Percentiles rank a stretch among this genome's conserved stretches.
Evolutionary conservation across 2,797 vertebrate genomes (phyloP).

Genomic region (Novumbra hubbsi): DNA sequence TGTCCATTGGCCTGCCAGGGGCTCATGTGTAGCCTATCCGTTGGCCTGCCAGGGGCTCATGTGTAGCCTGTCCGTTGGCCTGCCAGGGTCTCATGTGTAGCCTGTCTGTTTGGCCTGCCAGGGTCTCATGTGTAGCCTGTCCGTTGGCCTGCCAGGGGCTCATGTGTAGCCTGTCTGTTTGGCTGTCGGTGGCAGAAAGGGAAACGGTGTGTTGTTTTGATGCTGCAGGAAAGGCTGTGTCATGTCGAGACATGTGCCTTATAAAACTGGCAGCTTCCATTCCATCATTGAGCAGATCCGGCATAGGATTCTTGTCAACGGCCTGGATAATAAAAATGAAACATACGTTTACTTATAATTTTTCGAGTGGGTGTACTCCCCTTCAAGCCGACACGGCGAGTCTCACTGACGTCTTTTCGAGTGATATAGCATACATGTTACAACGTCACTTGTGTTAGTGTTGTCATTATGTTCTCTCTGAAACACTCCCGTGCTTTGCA

Average conservation of each 20-base stretch:
- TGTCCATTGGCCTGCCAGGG: conserved; percentile 21
- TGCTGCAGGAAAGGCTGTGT: conserved; percentile 26
- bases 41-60: too few relatives aligned
- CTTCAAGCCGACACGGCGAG: conserved; percentile 36
- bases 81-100: background rate
- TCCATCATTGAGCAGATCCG: conserved; percentile 20
- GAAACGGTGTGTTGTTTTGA: conserved; percentile 14
- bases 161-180: background rate
- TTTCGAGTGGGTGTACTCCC: conserved; percentile 56
- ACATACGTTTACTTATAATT: conserved; percentile 30
- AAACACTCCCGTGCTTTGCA: too few relatives aligned
- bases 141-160: background rate
- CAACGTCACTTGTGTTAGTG: too few relatives aligned
- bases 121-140: too few relatives aligned
- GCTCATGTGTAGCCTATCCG: too few relatives aligned
- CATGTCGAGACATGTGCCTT: conserved; percentile 43
- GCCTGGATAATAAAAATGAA: conserved; percentile 44
- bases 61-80: too few relatives aligned
- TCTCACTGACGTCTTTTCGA: conserved; percentile 4
- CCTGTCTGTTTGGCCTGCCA: conserved; percentile 1
- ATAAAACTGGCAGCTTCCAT: conserved; percentile 46
- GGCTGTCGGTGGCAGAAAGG: conserved; percentile 19
- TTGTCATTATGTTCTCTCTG: too few relatives aligned
- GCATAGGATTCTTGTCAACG: conserved; percentile 32
- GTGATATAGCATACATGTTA: background rate